These are phyloP conservation scores for Hystrix cristata DNA, from an alignment of 2,113 vertebrate species.

Conservation along the genomic window DNA sequence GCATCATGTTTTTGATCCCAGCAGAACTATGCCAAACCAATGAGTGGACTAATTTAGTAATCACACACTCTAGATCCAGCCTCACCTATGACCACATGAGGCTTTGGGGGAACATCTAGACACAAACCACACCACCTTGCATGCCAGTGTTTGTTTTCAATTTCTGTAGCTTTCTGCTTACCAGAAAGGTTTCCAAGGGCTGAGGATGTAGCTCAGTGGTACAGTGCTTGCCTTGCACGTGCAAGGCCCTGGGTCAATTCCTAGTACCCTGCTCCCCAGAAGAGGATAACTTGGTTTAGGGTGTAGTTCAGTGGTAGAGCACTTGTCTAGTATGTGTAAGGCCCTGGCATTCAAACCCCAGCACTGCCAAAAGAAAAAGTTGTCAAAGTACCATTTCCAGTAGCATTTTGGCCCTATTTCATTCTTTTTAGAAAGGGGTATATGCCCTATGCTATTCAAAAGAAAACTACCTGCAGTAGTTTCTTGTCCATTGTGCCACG, in stretches of 20 bases:
- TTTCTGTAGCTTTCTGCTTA: not conserved
- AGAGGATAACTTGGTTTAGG: not conserved
- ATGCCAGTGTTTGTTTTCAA: constrained; percentile 28
- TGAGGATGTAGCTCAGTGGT: not conserved
- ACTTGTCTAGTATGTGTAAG: not conserved
- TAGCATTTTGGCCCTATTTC: not conserved
- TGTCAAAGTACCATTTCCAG: not conserved
- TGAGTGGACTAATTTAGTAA: no score
- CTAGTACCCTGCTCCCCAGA: not conserved
- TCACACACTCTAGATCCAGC: no score
- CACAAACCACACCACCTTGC: no score
- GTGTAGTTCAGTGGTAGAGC: not conserved
- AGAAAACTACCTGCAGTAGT: not conserved
- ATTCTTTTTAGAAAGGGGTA: not conserved
- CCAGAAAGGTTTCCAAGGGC: not conserved
- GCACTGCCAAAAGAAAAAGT: not conserved
- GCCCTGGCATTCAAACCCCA: not conserved
- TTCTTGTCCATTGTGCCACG: not conserved
- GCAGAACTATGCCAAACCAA: no score
- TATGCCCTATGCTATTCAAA: not conserved
- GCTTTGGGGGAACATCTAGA: no score
- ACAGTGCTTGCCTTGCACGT: not conserved
- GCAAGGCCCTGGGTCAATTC: not conserved
- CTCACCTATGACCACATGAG: no score
- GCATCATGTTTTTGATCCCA: no score